Base-by-base conservation (phyloP, 2,888 invertebrate species). In the Timandra comae region DNA sequence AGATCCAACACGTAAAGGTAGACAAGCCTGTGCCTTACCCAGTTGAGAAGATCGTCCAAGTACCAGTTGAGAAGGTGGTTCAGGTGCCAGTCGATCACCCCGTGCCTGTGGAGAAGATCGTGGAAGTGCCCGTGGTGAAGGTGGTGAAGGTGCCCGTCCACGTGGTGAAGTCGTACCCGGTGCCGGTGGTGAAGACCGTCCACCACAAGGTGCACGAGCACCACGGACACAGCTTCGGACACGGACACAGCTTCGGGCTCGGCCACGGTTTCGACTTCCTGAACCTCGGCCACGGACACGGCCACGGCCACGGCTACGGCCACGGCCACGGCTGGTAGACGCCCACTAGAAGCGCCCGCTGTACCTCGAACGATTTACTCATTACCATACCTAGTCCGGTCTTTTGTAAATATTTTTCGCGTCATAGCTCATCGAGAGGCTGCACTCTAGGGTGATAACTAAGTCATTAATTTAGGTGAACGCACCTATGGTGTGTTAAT, bases 11-110 rank as follows among this genome's bases (percentile, higher is more conserved):
- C 3, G 86, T 88, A 10, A 70, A 86, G 32, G 71, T 89, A 7
- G 89, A 89, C 55, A 88, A 79, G 46, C 88, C 87, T 16, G 88
- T 89, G 13, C 89, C 89, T 1, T 88, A 88, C 55, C 79, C 88
- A 8, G 88, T 89, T 7, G 88, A 88, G 52, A 88, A 87, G 58
- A 88, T 89, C 40, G 86, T 89, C 36, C 85, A 87, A 37, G 77
- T 89, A 6, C 88, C 88, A 27, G 78, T 86, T 2, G 89, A 88
- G 55, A 88, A 69, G 56, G 80, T 88, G 22, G 87, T 89, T 6
- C 64, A 88, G 9, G 84, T 88, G 1, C 80, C 76, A 7, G 86
- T 89, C 1, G 87, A 87, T 30, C 84, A 79, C 49, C 89, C 88
- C 2, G 88, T 88, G 30, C 80, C 88, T 1, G 74, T 88, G 27